These are phyloP conservation scores for Mormyrops boulengeri DNA, from an alignment of 2,797 vertebrate genomes.

Conservation along the genomic window DNA sequence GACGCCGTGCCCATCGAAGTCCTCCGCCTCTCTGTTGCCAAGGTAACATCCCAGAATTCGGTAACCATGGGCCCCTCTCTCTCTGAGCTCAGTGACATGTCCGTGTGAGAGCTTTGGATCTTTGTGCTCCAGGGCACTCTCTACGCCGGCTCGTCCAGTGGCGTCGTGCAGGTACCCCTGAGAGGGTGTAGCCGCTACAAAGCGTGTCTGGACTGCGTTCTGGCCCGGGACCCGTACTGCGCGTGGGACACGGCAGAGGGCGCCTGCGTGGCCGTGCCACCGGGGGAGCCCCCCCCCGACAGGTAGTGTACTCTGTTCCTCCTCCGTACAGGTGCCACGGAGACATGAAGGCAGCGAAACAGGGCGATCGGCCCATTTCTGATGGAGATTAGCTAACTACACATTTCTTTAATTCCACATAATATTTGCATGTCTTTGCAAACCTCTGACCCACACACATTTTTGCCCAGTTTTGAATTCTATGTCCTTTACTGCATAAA, in stretches of 20 bases:
- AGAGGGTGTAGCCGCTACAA: conserved; percentile 54
- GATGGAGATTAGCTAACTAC: not conserved
- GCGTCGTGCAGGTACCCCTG: conserved; percentile 60
- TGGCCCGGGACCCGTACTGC: conserved; percentile 71
- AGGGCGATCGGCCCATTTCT: not conserved
- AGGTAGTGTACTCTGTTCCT: not conserved
- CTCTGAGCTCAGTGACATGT: not conserved
- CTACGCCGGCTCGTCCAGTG: conserved; percentile 59
- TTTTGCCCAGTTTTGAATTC: not conserved
- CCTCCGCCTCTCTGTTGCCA: conserved; percentile 55
- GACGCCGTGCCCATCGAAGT: conserved; percentile 52
- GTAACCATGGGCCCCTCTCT: not conserved
- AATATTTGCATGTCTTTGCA: not conserved
- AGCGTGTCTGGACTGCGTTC: conserved; percentile 64
- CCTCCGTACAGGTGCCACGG: not conserved
- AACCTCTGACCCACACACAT: not conserved
- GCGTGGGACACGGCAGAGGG: conserved; percentile 52
- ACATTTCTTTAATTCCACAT: not conserved
- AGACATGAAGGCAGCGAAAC: not conserved
- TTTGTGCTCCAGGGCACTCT: conserved; percentile 50
- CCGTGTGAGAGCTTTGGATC: conserved; percentile 8
- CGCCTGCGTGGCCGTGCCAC: conserved; percentile 46
- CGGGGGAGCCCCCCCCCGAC: conserved; percentile 21
- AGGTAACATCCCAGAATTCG: conserved; percentile 40
- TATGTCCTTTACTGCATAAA: not conserved